Evolutionary conservation across 2,113 vertebrate species (phyloP), one percentile per base, ranked within the genome.

Genomic region (Gnathonemus echidnorhynchus): DNA sequence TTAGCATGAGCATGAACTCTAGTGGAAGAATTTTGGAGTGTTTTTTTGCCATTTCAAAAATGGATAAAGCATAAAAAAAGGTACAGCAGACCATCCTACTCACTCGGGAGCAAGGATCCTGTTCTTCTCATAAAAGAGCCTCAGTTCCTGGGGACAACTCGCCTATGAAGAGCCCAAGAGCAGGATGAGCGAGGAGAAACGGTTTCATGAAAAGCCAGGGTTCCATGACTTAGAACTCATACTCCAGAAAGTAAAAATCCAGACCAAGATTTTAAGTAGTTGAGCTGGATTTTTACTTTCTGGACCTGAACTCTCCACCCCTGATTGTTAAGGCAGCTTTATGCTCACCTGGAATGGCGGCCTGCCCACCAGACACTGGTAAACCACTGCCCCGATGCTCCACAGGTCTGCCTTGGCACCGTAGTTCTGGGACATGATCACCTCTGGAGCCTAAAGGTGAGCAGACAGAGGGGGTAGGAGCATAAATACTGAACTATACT

Each of bases 391-490:
- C 88, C 98, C 98, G 88, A 99, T 98, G 95, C 98, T 99, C 98
- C 98, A 99, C 91, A 99, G 95, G 94, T 99, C 98, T 2, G 98
- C 98, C 94, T 97, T 99, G 91, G 98, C 98, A 89, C 99, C 98
- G 7, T 99, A 99, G 90, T 98, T 98, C 93, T 99, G 98, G 89
- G 98, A 99, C 98, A 99, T 99, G 89, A 99, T 99, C 90, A 99
- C 98, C 93, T 99, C 98, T n/a, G 98, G 98, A 90, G 98, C 98
- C 98, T 99, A 92, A 42, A 91, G 89, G 27, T 90, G 58, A 90
- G 89, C 88, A 87, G 50, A 91, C 35, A 15, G 70, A 19, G 92
- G 90, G 21, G 3, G 31, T n/a, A 10, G 19, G 17, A 42, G 39
- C 35, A 53, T 17, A 50, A 58, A 58, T 7, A 42, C 50, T 52